Evolutionary conservation across 1,140 invertebrate species (phyloP), one percentile per base, ranked within the genome.

Genomic region (Bombus impatiens): DNA sequence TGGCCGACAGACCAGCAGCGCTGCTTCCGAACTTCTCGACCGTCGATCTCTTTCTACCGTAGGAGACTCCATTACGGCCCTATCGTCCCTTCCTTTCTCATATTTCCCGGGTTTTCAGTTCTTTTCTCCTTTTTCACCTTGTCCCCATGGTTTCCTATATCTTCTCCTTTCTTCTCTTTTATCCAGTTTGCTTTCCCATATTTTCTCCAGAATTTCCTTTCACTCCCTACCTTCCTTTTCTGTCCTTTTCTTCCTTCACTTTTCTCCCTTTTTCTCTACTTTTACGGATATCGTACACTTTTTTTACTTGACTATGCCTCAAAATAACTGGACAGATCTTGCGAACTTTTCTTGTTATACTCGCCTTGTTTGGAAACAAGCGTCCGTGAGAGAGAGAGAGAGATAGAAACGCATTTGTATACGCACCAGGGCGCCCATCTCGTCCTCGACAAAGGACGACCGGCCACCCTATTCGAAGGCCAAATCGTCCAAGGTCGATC

Each of bases 371-470:
- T 62, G 59, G 28, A 62, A 12, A 62, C 59, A 28, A 62, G 4
- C 12, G 28, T n/a, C 4, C 28, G 28, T 28, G 8, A n/a, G 62
- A 32, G 62, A 32, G 35, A 35, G 25, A 57, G 53, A 25, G 9
- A 59, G 57, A 28, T 0, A 18, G 32, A 67, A 35, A 32, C 32
- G 32, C 32, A 35, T 67, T 67, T 35, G 65, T 67, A 22, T 67
- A 67, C n/a, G 6, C 65, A 35, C 32, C 32, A 15, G n/a, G n/a
- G 32, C 32, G 6, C 15, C 65, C 15, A 35, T 78, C 82, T 86
- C 87, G 79, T 89, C 87, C 88, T 88, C 83, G 79, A 89, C 78
- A 77, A 75, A 89, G 84, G 86, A 86, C 87, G 88, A 28, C 25
- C 28, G 67, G 18, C 35, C 80, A 53, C 75, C 84, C 70, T 78